Percentiles rank a stretch among this genome's conserved stretches.
Evolutionary conservation across 2,113 vertebrate species (phyloP).

Genomic region (Dissostichus mawsoni): DNA sequence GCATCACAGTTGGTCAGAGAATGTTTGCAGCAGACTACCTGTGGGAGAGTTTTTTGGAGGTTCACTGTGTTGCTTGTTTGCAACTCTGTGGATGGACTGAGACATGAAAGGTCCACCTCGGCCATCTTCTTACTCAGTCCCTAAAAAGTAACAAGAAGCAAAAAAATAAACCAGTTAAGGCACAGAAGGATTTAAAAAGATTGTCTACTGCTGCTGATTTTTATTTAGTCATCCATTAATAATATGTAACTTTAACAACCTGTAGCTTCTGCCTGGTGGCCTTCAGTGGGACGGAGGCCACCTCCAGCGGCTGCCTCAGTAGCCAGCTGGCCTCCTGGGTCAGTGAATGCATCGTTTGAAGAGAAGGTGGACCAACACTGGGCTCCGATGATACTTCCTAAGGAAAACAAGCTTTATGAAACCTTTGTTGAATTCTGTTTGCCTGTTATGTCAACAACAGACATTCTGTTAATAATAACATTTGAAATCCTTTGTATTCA

Average conservation of each 20-base stretch:
- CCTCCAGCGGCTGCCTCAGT: conserved; percentile 58
- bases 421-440: neutral
- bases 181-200: neutral
- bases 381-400: conserved; percentile 59
- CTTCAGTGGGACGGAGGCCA: conserved; percentile 61
- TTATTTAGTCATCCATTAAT: neutral
- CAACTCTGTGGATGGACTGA: conserved; percentile 51
- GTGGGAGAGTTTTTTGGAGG: conserved; percentile 52
- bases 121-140: conserved; percentile 67
- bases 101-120: conserved; percentile 50
- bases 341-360: conserved; percentile 53
- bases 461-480: neutral
- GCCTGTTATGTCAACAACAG: neutral
- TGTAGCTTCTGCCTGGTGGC: conserved; percentile 70
- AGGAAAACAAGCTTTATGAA: conserved; percentile 12
- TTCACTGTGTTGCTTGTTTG: conserved; percentile 48
- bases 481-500: neutral
- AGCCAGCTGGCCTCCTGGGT: conserved; percentile 53
- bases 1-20: neutral
- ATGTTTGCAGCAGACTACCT: conserved; percentile 50
- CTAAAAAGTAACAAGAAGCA: conserved; percentile 36
- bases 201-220: neutral
- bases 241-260: conserved; percentile 50
- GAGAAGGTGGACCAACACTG: neutral
- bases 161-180: neutral